These are phyloP conservation scores for Nasonia vitripennis DNA, from an alignment of 1,140 invertebrate species.

Conservation along the genomic window DNA sequence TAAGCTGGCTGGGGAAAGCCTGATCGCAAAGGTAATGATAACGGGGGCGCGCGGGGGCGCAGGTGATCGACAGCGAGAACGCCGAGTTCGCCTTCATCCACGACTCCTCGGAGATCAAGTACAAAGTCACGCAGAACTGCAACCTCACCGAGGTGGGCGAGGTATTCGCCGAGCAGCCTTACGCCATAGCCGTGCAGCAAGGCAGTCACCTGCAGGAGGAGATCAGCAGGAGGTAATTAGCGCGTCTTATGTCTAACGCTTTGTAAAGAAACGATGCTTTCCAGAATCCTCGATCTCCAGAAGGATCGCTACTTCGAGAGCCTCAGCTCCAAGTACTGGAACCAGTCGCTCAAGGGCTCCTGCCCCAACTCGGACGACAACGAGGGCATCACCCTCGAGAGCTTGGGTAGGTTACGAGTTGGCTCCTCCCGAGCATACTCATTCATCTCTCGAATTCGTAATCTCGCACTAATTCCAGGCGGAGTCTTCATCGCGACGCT, in stretches of 20 bases:
- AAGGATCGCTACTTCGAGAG: slow-evolving; percentile 89
- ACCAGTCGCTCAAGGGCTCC: slow-evolving; percentile 79
- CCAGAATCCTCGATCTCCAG: slow-evolving; percentile 86
- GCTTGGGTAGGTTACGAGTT: slow-evolving; percentile 84
- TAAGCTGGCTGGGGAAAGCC: slow-evolving; percentile 54
- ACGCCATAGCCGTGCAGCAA: slow-evolving; percentile 91
- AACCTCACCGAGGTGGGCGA: slow-evolving; percentile 92
- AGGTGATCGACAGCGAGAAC: slow-evolving; percentile 84
- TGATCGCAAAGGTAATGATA: background rate
- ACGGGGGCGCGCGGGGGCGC: background rate
- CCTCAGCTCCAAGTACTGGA: slow-evolving; percentile 88
- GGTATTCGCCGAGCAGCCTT: slow-evolving; percentile 91
- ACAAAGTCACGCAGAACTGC: slow-evolving; percentile 88
- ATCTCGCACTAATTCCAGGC: slow-evolving; percentile 72
- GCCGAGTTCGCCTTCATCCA: slow-evolving; percentile 93
- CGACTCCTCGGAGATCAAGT: slow-evolving; percentile 89
- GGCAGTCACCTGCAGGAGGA: slow-evolving; percentile 89
- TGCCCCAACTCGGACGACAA: slow-evolving; percentile 86
- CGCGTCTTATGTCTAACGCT: too few species aligned
- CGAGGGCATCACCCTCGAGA: slow-evolving; percentile 91
- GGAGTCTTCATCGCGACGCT: slow-evolving; percentile 93
- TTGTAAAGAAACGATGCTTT: background rate
- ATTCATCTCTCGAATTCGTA: too few species aligned
- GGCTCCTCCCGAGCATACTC: too few species aligned
- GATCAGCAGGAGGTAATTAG: slow-evolving; percentile 83